Conservation (phyloP, 2,888 invertebrate species). For the Acanthosepion lycidas region DNA sequence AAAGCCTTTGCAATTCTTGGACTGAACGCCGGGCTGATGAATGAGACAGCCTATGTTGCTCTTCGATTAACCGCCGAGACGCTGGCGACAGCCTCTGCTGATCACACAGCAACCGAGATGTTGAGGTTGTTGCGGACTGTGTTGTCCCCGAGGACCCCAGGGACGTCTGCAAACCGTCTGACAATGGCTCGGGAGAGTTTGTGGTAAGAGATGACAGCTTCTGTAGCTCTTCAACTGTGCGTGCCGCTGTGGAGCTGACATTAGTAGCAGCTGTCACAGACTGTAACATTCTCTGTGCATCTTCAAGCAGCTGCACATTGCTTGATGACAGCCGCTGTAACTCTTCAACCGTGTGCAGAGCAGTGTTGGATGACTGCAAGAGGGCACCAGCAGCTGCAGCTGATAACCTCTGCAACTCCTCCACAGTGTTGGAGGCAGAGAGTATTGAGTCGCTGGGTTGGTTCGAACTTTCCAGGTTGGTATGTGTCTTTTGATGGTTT, state of each 20-base stretch:
- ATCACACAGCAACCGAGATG: neutral
- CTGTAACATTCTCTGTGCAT: neutral
- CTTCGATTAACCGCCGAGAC: neutral
- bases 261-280: neutral
- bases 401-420: slow-evolving; percentile 1
- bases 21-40: neutral
- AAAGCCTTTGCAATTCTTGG: neutral
- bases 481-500: slow-evolving; percentile 38
- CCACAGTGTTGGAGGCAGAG: neutral
- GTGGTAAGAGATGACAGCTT: neutral
- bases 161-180: neutral
- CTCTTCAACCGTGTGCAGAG: slow-evolving; percentile 8
- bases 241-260: neutral
- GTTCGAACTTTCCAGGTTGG: neutral
- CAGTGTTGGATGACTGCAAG: neutral
- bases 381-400: slow-evolving; percentile 42
- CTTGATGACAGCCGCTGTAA: neutral
- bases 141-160: neutral
- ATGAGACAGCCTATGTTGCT: neutral
- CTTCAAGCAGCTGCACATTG: neutral
- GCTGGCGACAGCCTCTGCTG: neutral
- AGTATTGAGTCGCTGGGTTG: neutral
- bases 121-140: neutral
- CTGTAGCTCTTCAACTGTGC: slow-evolving; percentile 41
- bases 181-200: neutral